Base-by-base conservation (phyloP, 2,797 vertebrate species). In the Otolemur crassicaudatus region DNA sequence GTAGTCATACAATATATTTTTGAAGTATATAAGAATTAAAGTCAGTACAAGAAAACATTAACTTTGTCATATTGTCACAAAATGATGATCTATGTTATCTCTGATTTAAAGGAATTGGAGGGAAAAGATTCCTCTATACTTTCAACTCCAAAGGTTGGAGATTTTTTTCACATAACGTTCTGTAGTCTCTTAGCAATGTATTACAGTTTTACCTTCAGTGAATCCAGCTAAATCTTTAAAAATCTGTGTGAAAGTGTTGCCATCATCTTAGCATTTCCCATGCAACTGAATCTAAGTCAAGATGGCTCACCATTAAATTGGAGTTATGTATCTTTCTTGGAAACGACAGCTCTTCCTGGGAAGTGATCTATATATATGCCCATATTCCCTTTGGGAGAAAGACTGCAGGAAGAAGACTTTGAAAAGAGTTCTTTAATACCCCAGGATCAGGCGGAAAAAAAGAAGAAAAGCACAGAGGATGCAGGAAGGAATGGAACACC, bases 1-100 rank as follows among this genome's bases (percentile, higher is more conserved):
- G 31, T 63, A 69, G 43, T 81, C 31, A 29, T 90, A 53, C 60
- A 75, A 85, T 69, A 23, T 40, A 91, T 86, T 93, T 90, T 67
- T 89, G 63, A 83, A 73, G 34, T 94, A 75, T 37, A 17, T 83
- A 84, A 90, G 46, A 79, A 69, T 75, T 92, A 92, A 87, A 85
- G 58, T 69, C 37, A 84, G 81, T n/a, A 43, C 37, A 49, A 16
- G 79, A 94, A 93, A 91, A 79, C 9, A 27, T 46, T 53, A 56
- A 29, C 49, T 83, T 91, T 76, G 22, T 76, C 61, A 75, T 60
- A 63, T 12, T 76, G 46, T 82, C 69, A 86, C 46, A 95, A 81
- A 91, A 56, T 13, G n/a, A 79, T 37, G 60, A 11, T 56, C 7
- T 13, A 3, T 88, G 49, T n/a, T 37, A 23, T 80, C 69, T 87